Evolutionary conservation across 1,140 invertebrate genomes (phyloP).

Genomic region (Leptopilina clavipes): DNA sequence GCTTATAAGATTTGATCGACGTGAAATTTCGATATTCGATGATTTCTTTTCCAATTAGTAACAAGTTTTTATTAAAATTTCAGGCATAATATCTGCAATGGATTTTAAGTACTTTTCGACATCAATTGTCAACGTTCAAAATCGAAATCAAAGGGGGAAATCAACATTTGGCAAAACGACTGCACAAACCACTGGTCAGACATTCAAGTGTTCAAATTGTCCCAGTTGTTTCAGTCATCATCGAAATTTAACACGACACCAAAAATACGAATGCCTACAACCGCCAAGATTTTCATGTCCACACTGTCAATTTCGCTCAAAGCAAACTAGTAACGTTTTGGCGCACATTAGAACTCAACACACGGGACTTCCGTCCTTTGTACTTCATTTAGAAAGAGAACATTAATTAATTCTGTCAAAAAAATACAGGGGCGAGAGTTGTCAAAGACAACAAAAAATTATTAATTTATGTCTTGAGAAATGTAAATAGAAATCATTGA

Average conservation of each 20-base stretch:
- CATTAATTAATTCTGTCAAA: not conserved
- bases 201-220: constrained; percentile 9
- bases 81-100: constrained; percentile 1
- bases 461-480: too few relatives aligned
- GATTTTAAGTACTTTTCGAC: not conserved
- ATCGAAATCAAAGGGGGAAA: not conserved
- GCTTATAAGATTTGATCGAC: not conserved
- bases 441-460: too few relatives aligned
- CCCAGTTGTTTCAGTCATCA: constrained; percentile 8
- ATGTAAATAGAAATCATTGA: too few relatives aligned
- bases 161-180: not conserved
- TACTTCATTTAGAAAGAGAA: not conserved
- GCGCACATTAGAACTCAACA: constrained; percentile 23
- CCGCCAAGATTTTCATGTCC: constrained; percentile 81
- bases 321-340: constrained; percentile 51
- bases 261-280: constrained; percentile 82
- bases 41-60: not conserved
- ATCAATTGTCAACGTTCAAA: not conserved
- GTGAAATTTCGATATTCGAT: not conserved
- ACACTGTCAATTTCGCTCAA: constrained; percentile 70
- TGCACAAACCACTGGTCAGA: not conserved
- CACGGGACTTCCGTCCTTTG: not conserved
- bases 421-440: too few relatives aligned
- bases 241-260: constrained; percentile 77
- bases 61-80: constrained; percentile 15